phyloP scores from a whole-genome alignment of 2,113 vertebrate species.

The Ploceus nigricollis region DNA sequence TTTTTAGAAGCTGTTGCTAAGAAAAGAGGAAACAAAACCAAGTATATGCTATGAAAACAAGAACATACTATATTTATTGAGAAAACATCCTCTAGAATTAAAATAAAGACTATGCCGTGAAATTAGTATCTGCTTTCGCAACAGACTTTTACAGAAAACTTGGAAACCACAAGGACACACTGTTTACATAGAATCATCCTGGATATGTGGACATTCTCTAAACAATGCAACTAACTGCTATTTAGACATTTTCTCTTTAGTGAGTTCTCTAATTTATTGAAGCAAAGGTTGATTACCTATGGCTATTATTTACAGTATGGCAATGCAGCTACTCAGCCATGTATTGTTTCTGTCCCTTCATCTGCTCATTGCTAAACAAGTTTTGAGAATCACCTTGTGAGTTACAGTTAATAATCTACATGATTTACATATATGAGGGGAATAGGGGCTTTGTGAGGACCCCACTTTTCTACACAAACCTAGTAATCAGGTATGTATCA shows the following conservation, averaged over 20 bases:
- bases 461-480: background rate
- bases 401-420: background rate
- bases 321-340: background rate
- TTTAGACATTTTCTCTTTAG: background rate
- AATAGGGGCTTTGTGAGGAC: background rate
- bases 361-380: background rate
- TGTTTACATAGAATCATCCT: background rate
- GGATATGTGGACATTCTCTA: background rate
- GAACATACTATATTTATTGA: background rate
- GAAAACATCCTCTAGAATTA: background rate
- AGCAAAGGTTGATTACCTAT: background rate
- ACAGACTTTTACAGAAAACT: background rate
- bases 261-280: background rate
- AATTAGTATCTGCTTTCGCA: background rate
- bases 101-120: background rate
- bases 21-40: background rate
- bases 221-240: background rate
- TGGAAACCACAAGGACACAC: background rate
- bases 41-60: background rate
- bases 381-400: background rate
- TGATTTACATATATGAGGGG: background rate
- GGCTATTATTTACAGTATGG: background rate
- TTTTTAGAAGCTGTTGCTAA: background rate
- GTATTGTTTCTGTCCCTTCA: background rate
- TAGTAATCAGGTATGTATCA: too few relatives aligned